Percentiles rank a stretch among this genome's conserved stretches.
Conservation (phyloP, 2,888 invertebrate species). For the Drosophila lacicola region DNA sequence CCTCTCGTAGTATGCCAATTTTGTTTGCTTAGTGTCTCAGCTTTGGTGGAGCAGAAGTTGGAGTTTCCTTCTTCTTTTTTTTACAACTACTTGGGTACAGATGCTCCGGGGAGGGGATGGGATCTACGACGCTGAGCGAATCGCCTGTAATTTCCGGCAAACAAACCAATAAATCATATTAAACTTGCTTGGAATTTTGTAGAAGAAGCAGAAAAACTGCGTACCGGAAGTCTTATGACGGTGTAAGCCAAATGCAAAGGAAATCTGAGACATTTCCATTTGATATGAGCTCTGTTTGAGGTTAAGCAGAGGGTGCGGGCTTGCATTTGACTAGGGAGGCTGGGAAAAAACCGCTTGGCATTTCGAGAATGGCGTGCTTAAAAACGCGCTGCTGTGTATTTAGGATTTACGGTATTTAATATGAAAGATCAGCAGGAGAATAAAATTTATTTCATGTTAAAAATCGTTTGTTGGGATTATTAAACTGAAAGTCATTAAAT, state of each 20-base stretch:
- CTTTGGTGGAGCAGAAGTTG: conserved; percentile 15
- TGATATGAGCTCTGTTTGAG: conserved; percentile 46
- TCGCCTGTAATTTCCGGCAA: conserved; percentile 82
- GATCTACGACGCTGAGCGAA: conserved; percentile 22
- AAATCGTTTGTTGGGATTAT: not conserved
- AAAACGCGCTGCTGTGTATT: not conserved
- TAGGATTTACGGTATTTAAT: not conserved
- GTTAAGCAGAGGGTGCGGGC: not conserved
- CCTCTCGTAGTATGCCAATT: conserved; percentile 68
- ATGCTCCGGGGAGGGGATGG: conserved; percentile 40
- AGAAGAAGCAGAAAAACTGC: conserved; percentile 41
- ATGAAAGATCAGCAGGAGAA: not conserved
- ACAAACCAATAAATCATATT: conserved; percentile 84
- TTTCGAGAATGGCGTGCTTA: not conserved
- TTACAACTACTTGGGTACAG: conserved; percentile 39
- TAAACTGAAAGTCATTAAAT: not conserved
- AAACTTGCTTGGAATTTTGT: conserved; percentile 67
- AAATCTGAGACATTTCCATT: conserved; percentile 68
- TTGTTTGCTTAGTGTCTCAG: conserved; percentile 59
- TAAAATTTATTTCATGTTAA: not conserved
- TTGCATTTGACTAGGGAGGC: too few relatives aligned
- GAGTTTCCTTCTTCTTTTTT: conserved; percentile 32
- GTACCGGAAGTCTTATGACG: conserved; percentile 64
- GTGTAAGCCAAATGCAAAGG: conserved; percentile 52
- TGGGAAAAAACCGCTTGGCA: not conserved